Evolutionary conservation across 2,113 vertebrate species (phyloP).

Genomic region (Galeopterus variegatus): DNA sequence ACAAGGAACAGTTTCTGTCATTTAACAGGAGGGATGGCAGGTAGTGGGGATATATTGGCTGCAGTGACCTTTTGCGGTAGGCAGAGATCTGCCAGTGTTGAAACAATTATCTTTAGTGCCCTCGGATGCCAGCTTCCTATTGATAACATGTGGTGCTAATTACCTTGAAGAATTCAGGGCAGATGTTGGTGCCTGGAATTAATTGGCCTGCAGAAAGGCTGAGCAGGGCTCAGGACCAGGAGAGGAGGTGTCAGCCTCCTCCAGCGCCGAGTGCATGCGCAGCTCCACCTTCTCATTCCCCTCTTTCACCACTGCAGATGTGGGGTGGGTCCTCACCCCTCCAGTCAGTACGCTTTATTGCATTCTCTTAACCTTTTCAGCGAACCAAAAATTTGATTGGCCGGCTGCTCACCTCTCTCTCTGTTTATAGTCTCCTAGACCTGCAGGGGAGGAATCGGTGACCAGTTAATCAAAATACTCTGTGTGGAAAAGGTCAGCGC

Average conservation of each 20-base stretch:
- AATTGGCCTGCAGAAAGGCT: conserved; percentile 80
- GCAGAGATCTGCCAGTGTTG: conserved; percentile 85
- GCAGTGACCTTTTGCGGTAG: conserved; percentile 87
- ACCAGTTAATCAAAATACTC: conserved; percentile 86
- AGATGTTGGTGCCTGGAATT: conserved; percentile 87
- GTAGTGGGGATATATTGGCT: conserved; percentile 65
- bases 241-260: neutral
- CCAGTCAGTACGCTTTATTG: neutral
- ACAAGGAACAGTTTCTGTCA: conserved; percentile 70
- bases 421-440: conserved; percentile 69
- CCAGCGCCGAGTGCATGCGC: neutral
- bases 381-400: conserved; percentile 63
- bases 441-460: conserved; percentile 79
- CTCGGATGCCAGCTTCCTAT: conserved; percentile 85
- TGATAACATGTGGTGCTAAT: conserved; percentile 89
- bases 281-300: neutral
- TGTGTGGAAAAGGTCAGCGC: conserved; percentile 85
- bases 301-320: rapidly evolving
- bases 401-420: conserved; percentile 63
- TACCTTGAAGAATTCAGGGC: conserved; percentile 88
- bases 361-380: conserved; percentile 67
- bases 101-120: conserved; percentile 90
- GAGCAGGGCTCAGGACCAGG: conserved; percentile 61
- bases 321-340: neutral
- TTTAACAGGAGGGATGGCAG: conserved; percentile 71